Conservation (phyloP, 1,140 invertebrate species). For the Saccostrea glomerata region DNA sequence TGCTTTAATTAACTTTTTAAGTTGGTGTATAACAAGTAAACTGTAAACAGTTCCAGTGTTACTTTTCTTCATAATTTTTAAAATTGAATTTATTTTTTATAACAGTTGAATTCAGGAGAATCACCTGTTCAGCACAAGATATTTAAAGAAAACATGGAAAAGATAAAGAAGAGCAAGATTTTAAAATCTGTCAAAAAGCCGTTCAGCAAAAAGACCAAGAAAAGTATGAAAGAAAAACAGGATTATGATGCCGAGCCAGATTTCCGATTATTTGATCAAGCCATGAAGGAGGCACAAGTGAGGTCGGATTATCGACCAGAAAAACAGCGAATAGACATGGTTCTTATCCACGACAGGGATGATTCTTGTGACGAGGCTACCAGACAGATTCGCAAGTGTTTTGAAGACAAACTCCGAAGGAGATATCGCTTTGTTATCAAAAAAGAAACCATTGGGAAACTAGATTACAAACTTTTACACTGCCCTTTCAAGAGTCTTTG, state of each 20-base stretch:
- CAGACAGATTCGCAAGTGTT: slow-evolving; percentile 21
- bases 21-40: no score
- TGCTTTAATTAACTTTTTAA: no score
- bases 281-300: background rate
- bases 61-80: background rate
- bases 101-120: background rate
- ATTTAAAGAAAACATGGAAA: background rate
- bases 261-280: slow-evolving; percentile 16
- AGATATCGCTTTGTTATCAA: slow-evolving; percentile 64
- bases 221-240: background rate
- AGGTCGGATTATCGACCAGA: background rate
- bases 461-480: slow-evolving; percentile 74
- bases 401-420: slow-evolving; percentile 41
- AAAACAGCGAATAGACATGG: slow-evolving; percentile 37
- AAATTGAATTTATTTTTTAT: background rate
- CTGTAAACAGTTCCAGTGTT: background rate
- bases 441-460: slow-evolving; percentile 64
- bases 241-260: background rate
- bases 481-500: slow-evolving; percentile 75
- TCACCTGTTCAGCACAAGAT: background rate
- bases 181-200: background rate
- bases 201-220: background rate
- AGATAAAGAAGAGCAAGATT: background rate
- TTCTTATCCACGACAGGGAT: slow-evolving; percentile 22
- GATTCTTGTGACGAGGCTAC: background rate